phyloP scores from a whole-genome alignment of 2,888 invertebrate genomes.

The Macaria liturata region DNA sequence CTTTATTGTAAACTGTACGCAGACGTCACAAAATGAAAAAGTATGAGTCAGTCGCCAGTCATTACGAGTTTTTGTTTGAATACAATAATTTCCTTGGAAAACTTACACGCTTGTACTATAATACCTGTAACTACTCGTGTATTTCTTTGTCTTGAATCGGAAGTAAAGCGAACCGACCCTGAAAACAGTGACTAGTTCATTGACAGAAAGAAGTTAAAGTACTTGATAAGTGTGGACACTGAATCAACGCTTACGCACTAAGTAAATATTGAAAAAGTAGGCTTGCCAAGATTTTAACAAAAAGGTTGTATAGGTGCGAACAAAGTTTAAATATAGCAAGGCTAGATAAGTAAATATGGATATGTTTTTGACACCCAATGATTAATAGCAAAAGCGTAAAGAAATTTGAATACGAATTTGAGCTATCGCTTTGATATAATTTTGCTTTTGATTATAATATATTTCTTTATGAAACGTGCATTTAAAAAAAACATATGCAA shows the following conservation, averaged over 20 bases:
- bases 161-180: conserved; percentile 28
- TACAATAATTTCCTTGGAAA: too few species aligned
- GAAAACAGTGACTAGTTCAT: conserved; percentile 31
- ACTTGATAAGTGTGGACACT: conserved; percentile 34
- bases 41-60: too few species aligned
- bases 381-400: not conserved
- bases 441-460: too few species aligned
- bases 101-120: too few species aligned
- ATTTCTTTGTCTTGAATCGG: not conserved
- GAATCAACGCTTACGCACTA: conserved; percentile 53
- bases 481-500: too few species aligned
- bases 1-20: too few species aligned
- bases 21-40: too few species aligned
- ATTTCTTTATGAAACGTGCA: too few species aligned
- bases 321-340: conserved; percentile 19
- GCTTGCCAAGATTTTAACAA: conserved; percentile 35
- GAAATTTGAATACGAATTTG: too few species aligned
- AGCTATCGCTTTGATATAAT: too few species aligned
- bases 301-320: not conserved
- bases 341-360: not conserved
- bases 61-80: too few species aligned
- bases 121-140: not conserved
- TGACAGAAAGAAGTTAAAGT: conserved; percentile 29
- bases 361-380: not conserved
- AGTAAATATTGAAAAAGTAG: conserved; percentile 40